A percentile compares a stretch with the other conserved stretches of the same genome.
phyloP scores from a whole-genome alignment of 2,888 invertebrate genomes.

The Xestia sexstrigata region DNA sequence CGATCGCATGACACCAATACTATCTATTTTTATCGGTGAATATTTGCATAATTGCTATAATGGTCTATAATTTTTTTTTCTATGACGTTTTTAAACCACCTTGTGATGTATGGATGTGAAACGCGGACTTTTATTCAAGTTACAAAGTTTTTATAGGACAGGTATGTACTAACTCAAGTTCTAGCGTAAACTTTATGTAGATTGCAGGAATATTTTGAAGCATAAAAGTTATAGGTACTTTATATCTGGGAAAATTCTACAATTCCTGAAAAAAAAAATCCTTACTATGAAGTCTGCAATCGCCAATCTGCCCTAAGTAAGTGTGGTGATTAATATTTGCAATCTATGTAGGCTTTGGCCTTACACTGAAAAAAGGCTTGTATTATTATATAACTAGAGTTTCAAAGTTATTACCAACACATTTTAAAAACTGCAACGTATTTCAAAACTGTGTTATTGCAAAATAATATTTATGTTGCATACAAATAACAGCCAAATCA shows the following conservation, averaged over 20 bases:
- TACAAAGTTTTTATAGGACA: neutral
- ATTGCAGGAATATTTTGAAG: neutral
- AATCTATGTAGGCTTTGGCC: neutral
- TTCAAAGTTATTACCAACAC: neutral
- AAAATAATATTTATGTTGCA: slow-evolving; percentile 10
- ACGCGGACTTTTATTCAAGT: slow-evolving; percentile 10
- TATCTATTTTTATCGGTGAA: slow-evolving; percentile 79
- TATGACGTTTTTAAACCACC: slow-evolving; percentile 44
- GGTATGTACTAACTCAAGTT: neutral
- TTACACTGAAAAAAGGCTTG: neutral
- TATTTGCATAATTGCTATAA: slow-evolving; percentile 84
- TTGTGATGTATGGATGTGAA: slow-evolving; percentile 29
- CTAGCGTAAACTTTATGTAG: neutral
- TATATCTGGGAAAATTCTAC: neutral
- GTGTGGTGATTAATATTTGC: neutral
- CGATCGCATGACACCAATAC: slow-evolving; percentile 80
- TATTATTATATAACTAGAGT: neutral
- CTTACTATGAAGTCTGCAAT: neutral
- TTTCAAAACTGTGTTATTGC: neutral
- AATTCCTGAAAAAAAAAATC: neutral
- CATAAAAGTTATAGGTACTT: neutral
- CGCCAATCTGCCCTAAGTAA: neutral
- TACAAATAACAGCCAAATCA: slow-evolving; percentile 40
- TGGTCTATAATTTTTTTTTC: slow-evolving; percentile 66
- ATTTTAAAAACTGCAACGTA: neutral